Percentiles rank a stretch among this genome's conserved stretches.
Conservation (phyloP, 2,113 vertebrate species). For the Megaptera novaeangliae region DNA sequence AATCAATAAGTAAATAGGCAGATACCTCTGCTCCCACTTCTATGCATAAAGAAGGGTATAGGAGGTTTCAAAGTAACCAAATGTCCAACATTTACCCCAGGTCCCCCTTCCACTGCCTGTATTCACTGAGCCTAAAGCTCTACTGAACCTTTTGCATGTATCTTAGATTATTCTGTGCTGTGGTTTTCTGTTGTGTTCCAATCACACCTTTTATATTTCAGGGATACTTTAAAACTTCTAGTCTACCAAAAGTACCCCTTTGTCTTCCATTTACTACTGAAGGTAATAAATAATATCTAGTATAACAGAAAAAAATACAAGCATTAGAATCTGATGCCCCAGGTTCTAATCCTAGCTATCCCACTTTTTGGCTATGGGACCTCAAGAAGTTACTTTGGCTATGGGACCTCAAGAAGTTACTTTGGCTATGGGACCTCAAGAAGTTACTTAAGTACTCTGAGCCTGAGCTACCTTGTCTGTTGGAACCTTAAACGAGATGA, state of each 20-base stretch:
- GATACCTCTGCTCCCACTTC: background rate
- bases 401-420: background rate
- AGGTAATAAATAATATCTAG: background rate
- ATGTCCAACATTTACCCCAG: background rate
- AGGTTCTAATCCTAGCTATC: background rate
- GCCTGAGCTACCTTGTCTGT: background rate
- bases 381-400: background rate
- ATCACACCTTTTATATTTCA: background rate
- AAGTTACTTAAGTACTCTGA: slow-evolving; percentile 10
- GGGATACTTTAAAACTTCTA: background rate
- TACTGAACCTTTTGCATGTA: background rate
- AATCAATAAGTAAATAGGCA: background rate
- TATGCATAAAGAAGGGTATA: background rate
- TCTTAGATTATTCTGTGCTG: background rate
- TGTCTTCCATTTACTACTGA: background rate
- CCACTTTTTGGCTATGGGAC: background rate
- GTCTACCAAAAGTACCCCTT: background rate
- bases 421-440: background rate
- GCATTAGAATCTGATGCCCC: background rate
- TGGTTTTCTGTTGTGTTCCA: background rate
- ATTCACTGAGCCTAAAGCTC: background rate
- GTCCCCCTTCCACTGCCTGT: background rate
- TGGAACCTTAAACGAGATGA: background rate
- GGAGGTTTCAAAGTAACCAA: background rate
- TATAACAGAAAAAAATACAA: background rate